These are phyloP conservation scores for Melipona bicolor DNA, from an alignment of 2,888 invertebrate genomes.

Conservation along the genomic window DNA sequence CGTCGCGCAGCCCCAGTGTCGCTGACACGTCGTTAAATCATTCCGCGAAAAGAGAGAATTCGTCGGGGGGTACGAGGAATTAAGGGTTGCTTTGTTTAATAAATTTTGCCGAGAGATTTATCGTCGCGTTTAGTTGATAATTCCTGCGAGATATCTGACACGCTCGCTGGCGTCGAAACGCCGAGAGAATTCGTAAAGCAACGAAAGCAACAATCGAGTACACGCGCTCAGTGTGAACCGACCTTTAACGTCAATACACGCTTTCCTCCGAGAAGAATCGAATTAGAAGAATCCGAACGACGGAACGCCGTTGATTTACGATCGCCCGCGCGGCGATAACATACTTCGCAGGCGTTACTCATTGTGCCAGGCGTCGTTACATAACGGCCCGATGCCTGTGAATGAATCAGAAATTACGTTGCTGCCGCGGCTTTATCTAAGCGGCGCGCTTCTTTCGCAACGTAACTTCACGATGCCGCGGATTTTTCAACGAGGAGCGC, in stretches of 20 bases:
- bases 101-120: background rate
- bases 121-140: too few species aligned
- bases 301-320: background rate
- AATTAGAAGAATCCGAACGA: background rate
- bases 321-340: background rate
- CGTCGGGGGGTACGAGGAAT: background rate
- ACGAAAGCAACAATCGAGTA: too few species aligned
- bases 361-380: constrained; percentile 34
- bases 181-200: too few species aligned
- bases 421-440: constrained; percentile 57
- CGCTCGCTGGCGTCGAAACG: background rate
- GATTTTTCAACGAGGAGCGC: constrained; percentile 10
- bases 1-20: background rate
- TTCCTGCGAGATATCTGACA: background rate
- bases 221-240: too few species aligned
- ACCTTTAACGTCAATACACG: too few species aligned
- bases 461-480: constrained; percentile 9
- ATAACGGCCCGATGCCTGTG: constrained; percentile 59
- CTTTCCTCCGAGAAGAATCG: background rate
- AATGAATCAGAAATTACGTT: constrained; percentile 70
- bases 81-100: background rate
- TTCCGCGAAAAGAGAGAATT: background rate
- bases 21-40: background rate
- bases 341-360: background rate
- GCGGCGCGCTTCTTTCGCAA: constrained; percentile 31